Evolutionary conservation across 2,888 invertebrate species (phyloP).

Genomic region (Drosophila dives): DNA sequence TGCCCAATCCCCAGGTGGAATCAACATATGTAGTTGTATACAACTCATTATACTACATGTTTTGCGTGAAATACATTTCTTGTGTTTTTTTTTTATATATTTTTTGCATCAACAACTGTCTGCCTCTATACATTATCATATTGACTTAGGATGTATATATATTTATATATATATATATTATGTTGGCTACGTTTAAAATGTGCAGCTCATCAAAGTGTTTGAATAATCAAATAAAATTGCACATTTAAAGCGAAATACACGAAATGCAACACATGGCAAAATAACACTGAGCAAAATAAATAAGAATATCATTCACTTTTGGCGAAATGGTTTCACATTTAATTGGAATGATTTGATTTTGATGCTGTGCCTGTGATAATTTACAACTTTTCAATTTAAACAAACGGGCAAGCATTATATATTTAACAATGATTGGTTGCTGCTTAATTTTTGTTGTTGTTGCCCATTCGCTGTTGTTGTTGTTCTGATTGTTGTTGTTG

Average conservation of each 20-base stretch:
- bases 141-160: slow-evolving; percentile 6
- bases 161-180: neutral
- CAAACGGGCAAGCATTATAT: slow-evolving; percentile 69
- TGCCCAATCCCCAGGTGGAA: slow-evolving; percentile 73
- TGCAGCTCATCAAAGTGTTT: slow-evolving; percentile 22
- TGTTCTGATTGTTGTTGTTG: slow-evolving; percentile 65
- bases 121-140: slow-evolving; percentile 9
- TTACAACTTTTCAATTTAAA: slow-evolving; percentile 77
- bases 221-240: slow-evolving; percentile 43
- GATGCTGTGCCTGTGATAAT: slow-evolving; percentile 73
- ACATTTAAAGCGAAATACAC: slow-evolving; percentile 38
- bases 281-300: slow-evolving; percentile 11
- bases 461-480: slow-evolving; percentile 2
- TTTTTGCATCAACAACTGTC: slow-evolving; percentile 12
- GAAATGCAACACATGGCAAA: slow-evolving; percentile 34
- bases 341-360: slow-evolving; percentile 83
- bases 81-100: neutral
- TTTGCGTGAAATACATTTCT: slow-evolving; percentile 26
- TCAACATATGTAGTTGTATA: slow-evolving; percentile 43
- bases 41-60: slow-evolving; percentile 46
- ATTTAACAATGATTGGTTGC: slow-evolving; percentile 82
- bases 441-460: slow-evolving; percentile 77
- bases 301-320: slow-evolving; percentile 28
- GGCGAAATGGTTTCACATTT: slow-evolving; percentile 84
- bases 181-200: slow-evolving; percentile 1